Base-by-base conservation (phyloP, 2,888 invertebrate genomes). In the Axea sp. region DNA sequence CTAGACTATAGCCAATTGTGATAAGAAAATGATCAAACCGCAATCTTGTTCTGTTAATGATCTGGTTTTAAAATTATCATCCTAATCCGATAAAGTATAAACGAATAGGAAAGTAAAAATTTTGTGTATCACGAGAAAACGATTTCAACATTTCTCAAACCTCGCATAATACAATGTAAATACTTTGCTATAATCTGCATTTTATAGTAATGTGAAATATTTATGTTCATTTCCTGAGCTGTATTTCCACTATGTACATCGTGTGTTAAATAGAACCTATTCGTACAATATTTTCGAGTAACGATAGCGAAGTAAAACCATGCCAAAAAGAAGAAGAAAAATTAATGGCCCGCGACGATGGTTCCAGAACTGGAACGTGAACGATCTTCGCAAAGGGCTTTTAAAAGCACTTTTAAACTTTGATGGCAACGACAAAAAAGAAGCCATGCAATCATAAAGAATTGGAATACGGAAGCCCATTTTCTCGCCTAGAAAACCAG, bases 401-500 rank as follows among this genome's bases (percentile, higher is more conserved):
- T 35, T 68, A 62, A 51, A 49, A 49, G 68, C 73, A 73, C 73
- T 73, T 73, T 55, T 51, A 68, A 68, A 72, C 64, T 65, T 72
- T 65, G 72, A 59, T 64, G 59, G 43, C 57, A 57, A 37, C 57
- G 8, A 30, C 30, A 24, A 24, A 24, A 24, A 24, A 24, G 24
- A 7, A 24, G 7, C 24, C 24, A 7, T 24, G 1, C 24, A 1
- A 6, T 24, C 24, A 24, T 24, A 24, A 24, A 24, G 24, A 24
- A 3, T 24, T 7, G 24, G 7, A 24, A 24, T 7, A 7, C 24
- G 24, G 1, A 7, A n/a, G n/a, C n/a, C n/a, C 24, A 3, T 24
- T 24, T 24, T 24, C 7, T 24, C 7, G 7, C 24, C 24, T 24
- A n/a, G n/a, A 24, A 24, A 24, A 7, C 7, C 5, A 1, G 1